Evolutionary conservation across 2,888 invertebrate species (phyloP).

Genomic region (Anorthoa munda): DNA sequence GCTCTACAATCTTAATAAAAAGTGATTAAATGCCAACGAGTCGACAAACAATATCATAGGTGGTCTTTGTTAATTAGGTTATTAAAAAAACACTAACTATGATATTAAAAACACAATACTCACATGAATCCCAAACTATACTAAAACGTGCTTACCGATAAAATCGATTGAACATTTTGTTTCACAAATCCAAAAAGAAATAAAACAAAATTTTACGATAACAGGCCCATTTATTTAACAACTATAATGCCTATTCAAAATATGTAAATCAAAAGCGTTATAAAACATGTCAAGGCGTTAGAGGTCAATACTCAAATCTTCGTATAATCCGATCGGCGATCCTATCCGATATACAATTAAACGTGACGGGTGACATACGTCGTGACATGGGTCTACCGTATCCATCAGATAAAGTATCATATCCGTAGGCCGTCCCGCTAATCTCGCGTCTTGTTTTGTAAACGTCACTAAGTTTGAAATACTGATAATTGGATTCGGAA

Average conservation of each 20-base stretch:
- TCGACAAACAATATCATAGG: constrained; percentile 6
- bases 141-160: not conserved
- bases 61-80: constrained; percentile 2
- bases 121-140: not conserved
- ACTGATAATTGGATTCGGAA: constrained; percentile 80
- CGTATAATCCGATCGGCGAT: constrained; percentile 60
- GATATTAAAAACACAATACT: not conserved
- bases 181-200: constrained; percentile 13
- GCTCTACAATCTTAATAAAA: constrained; percentile 36
- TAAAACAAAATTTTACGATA: constrained; percentile 31
- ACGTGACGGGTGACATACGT: constrained; percentile 70
- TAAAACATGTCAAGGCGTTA: constrained; percentile 48
- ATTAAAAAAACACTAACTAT: not conserved
- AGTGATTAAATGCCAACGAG: constrained; percentile 9
- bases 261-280: constrained; percentile 50
- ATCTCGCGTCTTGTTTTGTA: constrained; percentile 75
- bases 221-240: constrained; percentile 37
- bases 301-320: constrained; percentile 51
- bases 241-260: constrained; percentile 17
- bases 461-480: constrained; percentile 80
- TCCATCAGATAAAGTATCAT: constrained; percentile 43
- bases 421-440: constrained; percentile 62
- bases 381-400: constrained; percentile 60
- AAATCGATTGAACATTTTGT: constrained; percentile 4
- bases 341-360: constrained; percentile 73